Conservation (phyloP, 2,888 invertebrate species). For the Athalia rosae region DNA sequence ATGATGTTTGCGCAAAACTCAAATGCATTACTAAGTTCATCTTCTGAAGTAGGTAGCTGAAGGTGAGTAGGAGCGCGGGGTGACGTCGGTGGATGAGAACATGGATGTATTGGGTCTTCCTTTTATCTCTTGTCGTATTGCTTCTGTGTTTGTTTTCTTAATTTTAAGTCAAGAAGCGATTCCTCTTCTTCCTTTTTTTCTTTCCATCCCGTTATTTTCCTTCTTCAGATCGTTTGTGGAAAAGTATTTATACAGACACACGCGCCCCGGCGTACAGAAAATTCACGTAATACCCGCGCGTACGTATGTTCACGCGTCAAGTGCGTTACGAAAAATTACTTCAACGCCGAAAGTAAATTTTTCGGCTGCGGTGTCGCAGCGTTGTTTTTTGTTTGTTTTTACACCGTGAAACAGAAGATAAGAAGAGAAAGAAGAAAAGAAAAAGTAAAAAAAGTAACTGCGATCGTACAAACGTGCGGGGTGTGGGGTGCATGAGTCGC, state of each 20-base stretch:
- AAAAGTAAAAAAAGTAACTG: neutral
- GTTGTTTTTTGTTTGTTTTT: neutral
- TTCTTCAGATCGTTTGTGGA: neutral
- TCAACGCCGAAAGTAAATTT: too few species aligned
- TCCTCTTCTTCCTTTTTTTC: slow-evolving; percentile 7
- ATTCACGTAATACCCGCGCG: too few species aligned
- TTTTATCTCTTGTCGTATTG: slow-evolving; percentile 68
- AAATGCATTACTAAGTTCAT: slow-evolving; percentile 73
- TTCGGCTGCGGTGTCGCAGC: neutral
- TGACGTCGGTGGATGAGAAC: neutral
- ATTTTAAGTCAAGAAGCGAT: slow-evolving; percentile 51
- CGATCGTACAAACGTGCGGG: neutral
- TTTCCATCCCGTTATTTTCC: neutral
- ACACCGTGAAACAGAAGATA: slow-evolving; percentile 37
- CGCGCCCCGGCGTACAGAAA: too few species aligned
- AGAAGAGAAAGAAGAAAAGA: slow-evolving; percentile 44
- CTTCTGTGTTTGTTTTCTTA: slow-evolving; percentile 62
- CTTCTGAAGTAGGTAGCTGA: slow-evolving; percentile 65
- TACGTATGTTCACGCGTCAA: too few species aligned
- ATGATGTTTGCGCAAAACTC: slow-evolving; percentile 73
- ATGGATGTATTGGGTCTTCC: slow-evolving; percentile 59
- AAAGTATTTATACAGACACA: neutral
- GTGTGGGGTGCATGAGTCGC: neutral
- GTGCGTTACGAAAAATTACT: too few species aligned
- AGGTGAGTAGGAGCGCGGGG: neutral